Percentiles rank a stretch among this genome's conserved stretches.
Evolutionary conservation across 2,888 invertebrate genomes (phyloP).

Genomic region (Phasia obesa): DNA sequence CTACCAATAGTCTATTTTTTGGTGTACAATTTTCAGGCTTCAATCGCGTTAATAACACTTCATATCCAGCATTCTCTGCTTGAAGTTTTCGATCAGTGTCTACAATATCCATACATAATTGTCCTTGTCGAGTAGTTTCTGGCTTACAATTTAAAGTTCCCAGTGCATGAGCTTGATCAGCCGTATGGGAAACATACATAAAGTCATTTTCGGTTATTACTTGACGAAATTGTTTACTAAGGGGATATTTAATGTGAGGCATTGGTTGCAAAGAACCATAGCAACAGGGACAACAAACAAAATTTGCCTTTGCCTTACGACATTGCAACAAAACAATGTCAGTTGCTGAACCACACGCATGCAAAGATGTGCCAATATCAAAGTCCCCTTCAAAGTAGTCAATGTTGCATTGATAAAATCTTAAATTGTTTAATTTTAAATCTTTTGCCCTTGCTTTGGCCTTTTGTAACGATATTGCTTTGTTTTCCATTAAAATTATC

Average conservation of each 20-base stretch:
- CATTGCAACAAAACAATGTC: slow-evolving; percentile 95
- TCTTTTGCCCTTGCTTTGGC: slow-evolving; percentile 88
- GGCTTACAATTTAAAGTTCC: slow-evolving; percentile 80
- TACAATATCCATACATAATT: slow-evolving; percentile 92
- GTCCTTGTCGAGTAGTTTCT: slow-evolving; percentile 86
- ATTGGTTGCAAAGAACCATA: slow-evolving; percentile 94
- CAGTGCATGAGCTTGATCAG: slow-evolving; percentile 93
- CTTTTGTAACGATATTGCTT: slow-evolving; percentile 91
- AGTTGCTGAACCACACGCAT: slow-evolving; percentile 97
- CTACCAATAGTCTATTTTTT: slow-evolving; percentile 86
- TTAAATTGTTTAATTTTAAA: slow-evolving; percentile 88
- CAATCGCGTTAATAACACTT: slow-evolving; percentile 89
- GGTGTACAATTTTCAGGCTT: slow-evolving; percentile 93
- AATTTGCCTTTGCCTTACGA: slow-evolving; percentile 88
- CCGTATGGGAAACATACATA: slow-evolving; percentile 91
- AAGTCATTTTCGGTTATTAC: slow-evolving; percentile 85
- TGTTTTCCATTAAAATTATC: slow-evolving; percentile 94
- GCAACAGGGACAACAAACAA: slow-evolving; percentile 96
- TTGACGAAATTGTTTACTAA: slow-evolving; percentile 86
- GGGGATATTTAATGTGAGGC: slow-evolving; percentile 90
- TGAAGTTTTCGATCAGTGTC: slow-evolving; percentile 92
- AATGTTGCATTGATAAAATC: slow-evolving; percentile 93
- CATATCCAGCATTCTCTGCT: slow-evolving; percentile 90
- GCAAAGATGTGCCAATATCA: slow-evolving; percentile 93
- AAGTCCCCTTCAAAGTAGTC: slow-evolving; percentile 92